Percentiles rank a stretch among this genome's conserved stretches.
Conservation (phyloP, 2,888 invertebrate genomes). For the Peribatodes rhomboidaria region DNA sequence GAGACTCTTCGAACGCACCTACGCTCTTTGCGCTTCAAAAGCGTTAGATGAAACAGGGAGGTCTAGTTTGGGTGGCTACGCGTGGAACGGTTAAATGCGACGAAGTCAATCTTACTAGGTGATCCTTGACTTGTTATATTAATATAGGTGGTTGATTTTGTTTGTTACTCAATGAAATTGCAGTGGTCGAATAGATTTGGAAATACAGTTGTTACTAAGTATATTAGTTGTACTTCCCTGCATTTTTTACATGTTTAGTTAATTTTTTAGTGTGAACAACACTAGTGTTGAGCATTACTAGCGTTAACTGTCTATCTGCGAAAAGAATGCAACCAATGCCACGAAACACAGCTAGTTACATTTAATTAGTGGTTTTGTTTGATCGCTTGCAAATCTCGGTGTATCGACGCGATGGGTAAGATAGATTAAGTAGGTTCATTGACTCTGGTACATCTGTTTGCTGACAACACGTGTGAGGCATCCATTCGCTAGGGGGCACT, state of each 20-base stretch:
- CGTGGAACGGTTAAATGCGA: constrained; percentile 30
- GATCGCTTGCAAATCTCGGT: constrained; percentile 45
- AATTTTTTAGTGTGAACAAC: no score
- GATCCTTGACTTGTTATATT: background rate
- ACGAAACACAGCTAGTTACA: constrained; percentile 2
- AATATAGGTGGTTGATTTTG: background rate
- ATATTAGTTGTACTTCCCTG: no score
- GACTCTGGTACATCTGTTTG: constrained; percentile 44
- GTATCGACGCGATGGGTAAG: constrained; percentile 39
- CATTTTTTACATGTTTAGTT: no score
- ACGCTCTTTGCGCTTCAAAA: constrained; percentile 14
- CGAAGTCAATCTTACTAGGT: constrained; percentile 16
- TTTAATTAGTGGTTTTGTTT: constrained; percentile 43
- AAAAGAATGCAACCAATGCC: background rate
- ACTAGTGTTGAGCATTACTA: no score
- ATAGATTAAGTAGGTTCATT: constrained; percentile 42
- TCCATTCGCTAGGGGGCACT: constrained; percentile 36
- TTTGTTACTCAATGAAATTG: background rate
- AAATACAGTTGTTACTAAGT: no score
- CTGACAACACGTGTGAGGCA: constrained; percentile 42
- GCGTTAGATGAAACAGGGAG: constrained; percentile 27
- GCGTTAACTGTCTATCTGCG: no score
- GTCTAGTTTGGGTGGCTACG: constrained; percentile 29
- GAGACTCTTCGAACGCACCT: constrained; percentile 34
- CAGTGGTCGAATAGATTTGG: background rate